Evolutionary conservation across 1,140 invertebrate species (phyloP).

Genomic region (Penaeus vannamei): DNA sequence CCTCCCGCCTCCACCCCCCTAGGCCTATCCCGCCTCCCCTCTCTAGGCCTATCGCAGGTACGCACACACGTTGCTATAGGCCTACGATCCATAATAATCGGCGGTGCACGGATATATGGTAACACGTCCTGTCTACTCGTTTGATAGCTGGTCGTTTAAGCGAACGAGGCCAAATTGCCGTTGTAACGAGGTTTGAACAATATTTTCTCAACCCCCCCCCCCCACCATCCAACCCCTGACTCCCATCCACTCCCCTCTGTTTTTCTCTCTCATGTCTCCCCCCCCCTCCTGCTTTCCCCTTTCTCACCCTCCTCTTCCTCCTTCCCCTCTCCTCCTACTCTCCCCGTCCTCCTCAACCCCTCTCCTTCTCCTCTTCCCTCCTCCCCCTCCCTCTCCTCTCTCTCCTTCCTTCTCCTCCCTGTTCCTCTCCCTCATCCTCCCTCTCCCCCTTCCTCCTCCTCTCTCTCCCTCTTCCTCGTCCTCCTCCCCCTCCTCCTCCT

Average conservation of each 20-base stretch:
- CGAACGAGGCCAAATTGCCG: background rate
- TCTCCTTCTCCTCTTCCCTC: background rate
- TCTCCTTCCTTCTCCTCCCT: background rate
- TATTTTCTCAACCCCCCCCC: constrained; percentile 31
- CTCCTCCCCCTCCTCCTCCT: background rate
- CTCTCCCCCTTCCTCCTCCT: too few species aligned
- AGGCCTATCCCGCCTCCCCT: background rate
- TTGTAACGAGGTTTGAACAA: constrained; percentile 43
- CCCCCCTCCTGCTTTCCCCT: too few species aligned
- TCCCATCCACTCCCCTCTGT: constrained; percentile 1
- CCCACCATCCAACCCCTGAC: background rate
- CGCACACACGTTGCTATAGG: background rate
- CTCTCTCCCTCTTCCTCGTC: too few species aligned
- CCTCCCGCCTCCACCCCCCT: background rate
- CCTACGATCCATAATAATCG: background rate
- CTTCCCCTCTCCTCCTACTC: background rate
- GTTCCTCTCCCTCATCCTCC: background rate
- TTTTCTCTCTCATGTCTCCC: background rate
- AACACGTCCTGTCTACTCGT: too few species aligned
- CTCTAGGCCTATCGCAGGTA: background rate
- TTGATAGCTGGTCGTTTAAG: too few species aligned
- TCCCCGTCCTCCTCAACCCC: background rate
- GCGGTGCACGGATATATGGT: too few species aligned
- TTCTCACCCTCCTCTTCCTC: background rate
- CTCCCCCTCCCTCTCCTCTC: background rate